These are phyloP conservation scores for Bombus cullumanus DNA, from an alignment of 1,140 invertebrate genomes.

Conservation along the genomic window DNA sequence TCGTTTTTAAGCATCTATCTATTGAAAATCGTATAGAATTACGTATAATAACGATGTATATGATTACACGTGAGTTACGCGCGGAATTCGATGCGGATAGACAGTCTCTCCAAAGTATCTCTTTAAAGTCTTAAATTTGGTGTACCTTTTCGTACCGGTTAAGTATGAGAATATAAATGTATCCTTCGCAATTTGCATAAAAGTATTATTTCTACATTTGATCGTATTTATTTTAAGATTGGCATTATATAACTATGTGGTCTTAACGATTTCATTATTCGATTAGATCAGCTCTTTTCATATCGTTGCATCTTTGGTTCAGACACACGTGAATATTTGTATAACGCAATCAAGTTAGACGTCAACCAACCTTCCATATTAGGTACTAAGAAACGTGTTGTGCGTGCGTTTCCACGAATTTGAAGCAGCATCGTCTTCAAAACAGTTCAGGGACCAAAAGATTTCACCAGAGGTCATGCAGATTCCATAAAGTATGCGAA, in stretches of 20 bases:
- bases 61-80: neutral
- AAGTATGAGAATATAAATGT: neutral
- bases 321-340: neutral
- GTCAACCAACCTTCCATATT: neutral
- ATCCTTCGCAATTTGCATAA: neutral
- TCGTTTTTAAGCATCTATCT: neutral
- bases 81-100: neutral
- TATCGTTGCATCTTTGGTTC: neutral
- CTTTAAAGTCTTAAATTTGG: neutral
- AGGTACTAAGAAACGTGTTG: neutral
- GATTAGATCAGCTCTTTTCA: neutral
- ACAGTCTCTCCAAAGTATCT: slow-evolving; percentile 5
- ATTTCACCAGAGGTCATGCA: neutral
- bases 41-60: neutral
- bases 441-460: neutral
- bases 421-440: neutral
- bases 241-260: neutral
- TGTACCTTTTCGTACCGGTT: no score
- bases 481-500: neutral
- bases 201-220: no score
- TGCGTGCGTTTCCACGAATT: neutral
- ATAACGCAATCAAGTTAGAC: neutral
- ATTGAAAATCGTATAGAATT: neutral
- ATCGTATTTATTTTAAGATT: neutral
- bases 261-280: neutral